Evolutionary conservation across 2,888 invertebrate species (phyloP).

Genomic region (Melipona beecheii): DNA sequence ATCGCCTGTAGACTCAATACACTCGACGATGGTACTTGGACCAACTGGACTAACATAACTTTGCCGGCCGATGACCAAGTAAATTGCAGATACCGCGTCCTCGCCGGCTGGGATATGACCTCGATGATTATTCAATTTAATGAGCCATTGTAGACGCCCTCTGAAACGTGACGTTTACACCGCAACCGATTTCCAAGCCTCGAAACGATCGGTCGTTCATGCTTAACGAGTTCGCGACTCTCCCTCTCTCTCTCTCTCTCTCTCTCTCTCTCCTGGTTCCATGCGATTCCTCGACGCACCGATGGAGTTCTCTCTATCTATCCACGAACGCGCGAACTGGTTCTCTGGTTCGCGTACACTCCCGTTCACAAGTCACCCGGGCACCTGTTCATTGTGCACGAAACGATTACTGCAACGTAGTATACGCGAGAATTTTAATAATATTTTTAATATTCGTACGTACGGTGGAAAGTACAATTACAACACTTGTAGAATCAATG

Average conservation of each 20-base stretch:
- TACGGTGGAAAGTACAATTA: too few species aligned
- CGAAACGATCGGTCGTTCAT: constrained; percentile 66
- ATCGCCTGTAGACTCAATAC: constrained; percentile 33
- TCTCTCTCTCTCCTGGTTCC: neutral
- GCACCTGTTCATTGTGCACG: too few species aligned
- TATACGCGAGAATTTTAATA: too few species aligned
- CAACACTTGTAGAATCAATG: too few species aligned
- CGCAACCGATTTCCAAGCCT: constrained; percentile 71
- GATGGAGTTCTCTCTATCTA: neutral
- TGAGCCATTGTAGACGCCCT: constrained; percentile 75
- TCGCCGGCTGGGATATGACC: constrained; percentile 66
- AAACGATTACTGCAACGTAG: too few species aligned
- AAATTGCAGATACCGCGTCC: constrained; percentile 64
- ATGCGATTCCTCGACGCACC: neutral
- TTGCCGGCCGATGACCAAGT: constrained; percentile 59
- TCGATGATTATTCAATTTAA: constrained; percentile 80
- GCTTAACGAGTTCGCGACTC: constrained; percentile 66
- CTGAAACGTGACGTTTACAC: constrained; percentile 80
- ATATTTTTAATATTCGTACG: too few species aligned
- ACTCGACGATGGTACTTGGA: constrained; percentile 25
- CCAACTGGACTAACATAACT: constrained; percentile 52
- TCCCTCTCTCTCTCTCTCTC: neutral
- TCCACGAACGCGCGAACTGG: constrained; percentile 39
- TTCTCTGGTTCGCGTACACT: neutral
- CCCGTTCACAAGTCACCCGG: too few species aligned